phyloP scores from a whole-genome alignment of 2,113 vertebrate species.

The Physeter macrocephalus region DNA sequence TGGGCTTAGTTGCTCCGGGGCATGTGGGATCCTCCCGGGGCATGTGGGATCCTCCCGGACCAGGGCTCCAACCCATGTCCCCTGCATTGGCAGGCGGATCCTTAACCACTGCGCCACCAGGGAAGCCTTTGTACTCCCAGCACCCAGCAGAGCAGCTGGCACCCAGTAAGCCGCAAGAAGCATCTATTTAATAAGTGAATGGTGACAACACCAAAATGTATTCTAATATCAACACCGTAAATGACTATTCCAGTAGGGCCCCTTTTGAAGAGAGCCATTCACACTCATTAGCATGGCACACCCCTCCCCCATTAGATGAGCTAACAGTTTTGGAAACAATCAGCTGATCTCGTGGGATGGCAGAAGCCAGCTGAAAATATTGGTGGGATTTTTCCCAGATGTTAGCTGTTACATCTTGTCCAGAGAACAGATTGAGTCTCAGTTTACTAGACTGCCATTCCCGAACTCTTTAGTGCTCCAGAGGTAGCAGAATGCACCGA shows the following conservation, averaged over 20 bases:
- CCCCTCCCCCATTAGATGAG: neutral
- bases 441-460: too few relatives aligned
- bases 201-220: neutral
- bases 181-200: neutral
- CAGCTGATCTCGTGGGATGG: neutral
- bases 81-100: too few relatives aligned
- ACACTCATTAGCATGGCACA: neutral
- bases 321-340: neutral
- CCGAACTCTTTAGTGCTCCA: neutral
- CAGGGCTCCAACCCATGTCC: too few relatives aligned
- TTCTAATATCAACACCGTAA: neutral
- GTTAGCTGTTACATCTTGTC: neutral
- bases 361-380: neutral
- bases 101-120: too few relatives aligned
- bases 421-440: neutral
- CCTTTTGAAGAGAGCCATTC: neutral
- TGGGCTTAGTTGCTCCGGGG: too few relatives aligned
- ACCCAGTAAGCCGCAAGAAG: neutral
- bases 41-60: too few relatives aligned
- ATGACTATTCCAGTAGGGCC: neutral
- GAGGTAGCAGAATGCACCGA: neutral
- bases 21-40: too few relatives aligned
- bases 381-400: neutral
- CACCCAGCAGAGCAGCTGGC: neutral
- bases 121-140: neutral